Percentiles rank a stretch among this genome's conserved stretches.
These are phyloP conservation scores for Gnathochromis pfefferi DNA, from an alignment of 2,113 vertebrate genomes.

Conservation along the genomic window DNA sequence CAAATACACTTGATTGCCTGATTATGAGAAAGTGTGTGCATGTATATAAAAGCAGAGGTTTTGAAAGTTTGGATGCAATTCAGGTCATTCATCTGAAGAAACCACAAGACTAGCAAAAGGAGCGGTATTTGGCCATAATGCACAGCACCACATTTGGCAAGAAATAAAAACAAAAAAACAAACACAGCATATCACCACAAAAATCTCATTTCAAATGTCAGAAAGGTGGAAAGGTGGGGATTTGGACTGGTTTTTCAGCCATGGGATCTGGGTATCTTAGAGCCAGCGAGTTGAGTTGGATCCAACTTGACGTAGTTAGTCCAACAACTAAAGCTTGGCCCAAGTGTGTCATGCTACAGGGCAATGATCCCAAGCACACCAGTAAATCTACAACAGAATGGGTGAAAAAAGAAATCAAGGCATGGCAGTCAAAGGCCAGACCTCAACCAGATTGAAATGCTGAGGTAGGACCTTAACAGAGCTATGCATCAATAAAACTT, in stretches of 20 bases:
- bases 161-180: not conserved
- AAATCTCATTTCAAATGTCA: not conserved
- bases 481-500: not conserved
- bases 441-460: not conserved
- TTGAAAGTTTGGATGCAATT: not conserved
- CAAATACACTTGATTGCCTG: not conserved
- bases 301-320: not conserved
- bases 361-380: not conserved
- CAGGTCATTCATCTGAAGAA: not conserved
- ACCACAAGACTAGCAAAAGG: not conserved
- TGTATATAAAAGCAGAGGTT: not conserved
- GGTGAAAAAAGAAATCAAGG: not conserved
- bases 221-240: not conserved
- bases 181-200: not conserved
- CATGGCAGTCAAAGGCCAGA: not conserved
- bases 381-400: not conserved
- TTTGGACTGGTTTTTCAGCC: not conserved
- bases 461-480: not conserved
- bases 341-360: not conserved
- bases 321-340: not conserved
- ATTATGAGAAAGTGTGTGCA: not conserved
- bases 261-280: not conserved
- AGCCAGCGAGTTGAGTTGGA: not conserved
- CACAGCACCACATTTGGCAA: not conserved
- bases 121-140: not conserved